phyloP scores from a whole-genome alignment of 92 coral and sea anemone genomes.

The Metridium senile region DNA sequence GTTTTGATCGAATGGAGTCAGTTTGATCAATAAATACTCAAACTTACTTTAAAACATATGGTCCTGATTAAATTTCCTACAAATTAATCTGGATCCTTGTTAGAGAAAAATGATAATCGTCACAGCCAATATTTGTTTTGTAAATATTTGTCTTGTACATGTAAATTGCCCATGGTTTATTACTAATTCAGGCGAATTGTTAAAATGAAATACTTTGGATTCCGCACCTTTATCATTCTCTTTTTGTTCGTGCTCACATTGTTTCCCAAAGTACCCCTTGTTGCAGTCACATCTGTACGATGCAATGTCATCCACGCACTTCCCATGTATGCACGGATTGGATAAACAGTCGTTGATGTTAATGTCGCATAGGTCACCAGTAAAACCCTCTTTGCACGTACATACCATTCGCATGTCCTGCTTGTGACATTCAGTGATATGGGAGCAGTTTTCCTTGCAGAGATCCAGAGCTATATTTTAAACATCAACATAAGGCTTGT shows the following conservation, averaged over 20 bases:
- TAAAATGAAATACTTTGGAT: too few relatives aligned
- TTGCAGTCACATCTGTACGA: constrained; percentile 50
- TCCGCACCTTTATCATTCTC: background rate
- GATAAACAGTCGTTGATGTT: constrained; percentile 24
- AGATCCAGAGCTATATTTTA: background rate
- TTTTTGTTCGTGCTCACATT: constrained; percentile 20
- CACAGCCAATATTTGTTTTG: too few relatives aligned
- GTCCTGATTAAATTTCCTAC: too few relatives aligned
- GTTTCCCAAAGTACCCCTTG: constrained; percentile 43
- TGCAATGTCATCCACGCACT: constrained; percentile 20
- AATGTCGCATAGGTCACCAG: constrained; percentile 8
- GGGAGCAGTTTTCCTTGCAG: constrained; percentile 8
- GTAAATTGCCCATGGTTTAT: too few relatives aligned
- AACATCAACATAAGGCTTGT: too few relatives aligned
- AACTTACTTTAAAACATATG: too few relatives aligned
- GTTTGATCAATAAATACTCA: too few relatives aligned
- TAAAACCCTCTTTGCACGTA: constrained; percentile 14
- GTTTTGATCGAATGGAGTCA: too few relatives aligned
- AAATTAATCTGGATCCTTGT: too few relatives aligned
- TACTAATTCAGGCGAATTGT: too few relatives aligned
- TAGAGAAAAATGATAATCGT: too few relatives aligned
- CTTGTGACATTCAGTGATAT: background rate
- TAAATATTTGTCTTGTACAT: too few relatives aligned
- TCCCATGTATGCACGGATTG: constrained; percentile 18
- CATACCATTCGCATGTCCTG: background rate